phyloP scores from a whole-genome alignment of 2,888 invertebrate genomes.

The Panorpa germanica region DNA sequence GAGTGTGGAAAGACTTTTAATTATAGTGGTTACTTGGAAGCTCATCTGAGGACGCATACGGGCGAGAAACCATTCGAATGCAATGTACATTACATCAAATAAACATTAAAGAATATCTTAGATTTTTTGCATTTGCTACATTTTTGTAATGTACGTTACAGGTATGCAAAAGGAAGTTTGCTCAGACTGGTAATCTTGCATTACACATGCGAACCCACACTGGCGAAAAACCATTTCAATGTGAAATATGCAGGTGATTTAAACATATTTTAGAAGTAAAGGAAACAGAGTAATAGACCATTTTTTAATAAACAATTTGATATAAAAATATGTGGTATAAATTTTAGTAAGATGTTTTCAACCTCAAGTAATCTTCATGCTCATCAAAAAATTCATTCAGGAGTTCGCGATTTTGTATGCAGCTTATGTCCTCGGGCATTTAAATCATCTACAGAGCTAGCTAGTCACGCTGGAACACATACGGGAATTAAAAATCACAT shows the following conservation, averaged over 20 bases:
- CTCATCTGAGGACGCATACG: conserved; percentile 17
- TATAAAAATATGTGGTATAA: too few relatives aligned
- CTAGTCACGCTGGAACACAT: conserved; percentile 13
- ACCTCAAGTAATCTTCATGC: conserved; percentile 12
- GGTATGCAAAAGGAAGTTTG: conserved; percentile 11
- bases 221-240: conserved; percentile 12
- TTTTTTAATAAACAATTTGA: conserved; percentile 10
- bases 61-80: conserved; percentile 19
- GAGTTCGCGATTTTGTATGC: conserved; percentile 11
- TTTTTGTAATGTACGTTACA: too few relatives aligned
- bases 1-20: conserved; percentile 18
- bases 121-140: too few relatives aligned
- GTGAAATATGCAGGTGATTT: conserved; percentile 12
- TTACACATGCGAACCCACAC: conserved; percentile 12
- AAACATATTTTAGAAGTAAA: neutral
- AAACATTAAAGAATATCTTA: too few relatives aligned
- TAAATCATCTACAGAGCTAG: conserved; percentile 11
- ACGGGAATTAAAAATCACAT: conserved; percentile 13
- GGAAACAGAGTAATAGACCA: too few relatives aligned
- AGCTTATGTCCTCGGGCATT: conserved; percentile 11
- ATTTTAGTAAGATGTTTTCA: conserved; percentile 11
- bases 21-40: conserved; percentile 18
- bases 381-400: conserved; percentile 12
- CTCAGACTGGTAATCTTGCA: conserved; percentile 11
- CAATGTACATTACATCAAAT: too few relatives aligned